Conservation (phyloP, 1,140 invertebrate species). For the Chironomus tepperi region DNA sequence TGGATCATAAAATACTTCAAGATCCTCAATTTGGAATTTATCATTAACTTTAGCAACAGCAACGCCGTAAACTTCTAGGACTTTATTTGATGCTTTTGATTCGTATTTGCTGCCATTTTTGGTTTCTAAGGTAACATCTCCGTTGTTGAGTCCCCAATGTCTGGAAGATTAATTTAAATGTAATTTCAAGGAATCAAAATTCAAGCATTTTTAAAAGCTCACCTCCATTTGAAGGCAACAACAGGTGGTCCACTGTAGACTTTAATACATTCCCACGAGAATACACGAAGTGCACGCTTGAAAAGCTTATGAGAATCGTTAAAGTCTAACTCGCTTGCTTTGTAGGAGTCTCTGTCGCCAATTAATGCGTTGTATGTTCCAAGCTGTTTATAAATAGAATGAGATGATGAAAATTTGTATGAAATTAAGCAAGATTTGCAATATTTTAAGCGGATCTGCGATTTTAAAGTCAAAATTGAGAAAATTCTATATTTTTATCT, state of each 20-base stretch:
- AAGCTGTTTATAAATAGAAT: too few relatives aligned
- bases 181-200: too few relatives aligned
- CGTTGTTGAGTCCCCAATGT: slow-evolving; percentile 1
- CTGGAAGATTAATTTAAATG: not conserved
- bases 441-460: too few relatives aligned
- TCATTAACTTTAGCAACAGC: not conserved
- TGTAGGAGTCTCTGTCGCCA: not conserved
- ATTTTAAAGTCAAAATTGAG: too few relatives aligned
- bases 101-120: not conserved
- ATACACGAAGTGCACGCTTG: not conserved
- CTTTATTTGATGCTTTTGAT: not conserved
- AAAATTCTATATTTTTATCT: too few relatives aligned
- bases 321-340: not conserved
- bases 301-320: not conserved
- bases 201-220: not conserved
- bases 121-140: not conserved
- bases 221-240: not conserved
- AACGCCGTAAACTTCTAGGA: not conserved
- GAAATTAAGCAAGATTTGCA: too few relatives aligned
- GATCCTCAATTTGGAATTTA: not conserved
- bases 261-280: not conserved
- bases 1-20: slow-evolving; percentile 5
- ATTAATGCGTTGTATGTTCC: not conserved
- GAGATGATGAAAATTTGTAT: too few relatives aligned
- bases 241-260: slow-evolving; percentile 5